Base-by-base conservation (phyloP, 2,113 vertebrate species). In the Equus quagga region DNA sequence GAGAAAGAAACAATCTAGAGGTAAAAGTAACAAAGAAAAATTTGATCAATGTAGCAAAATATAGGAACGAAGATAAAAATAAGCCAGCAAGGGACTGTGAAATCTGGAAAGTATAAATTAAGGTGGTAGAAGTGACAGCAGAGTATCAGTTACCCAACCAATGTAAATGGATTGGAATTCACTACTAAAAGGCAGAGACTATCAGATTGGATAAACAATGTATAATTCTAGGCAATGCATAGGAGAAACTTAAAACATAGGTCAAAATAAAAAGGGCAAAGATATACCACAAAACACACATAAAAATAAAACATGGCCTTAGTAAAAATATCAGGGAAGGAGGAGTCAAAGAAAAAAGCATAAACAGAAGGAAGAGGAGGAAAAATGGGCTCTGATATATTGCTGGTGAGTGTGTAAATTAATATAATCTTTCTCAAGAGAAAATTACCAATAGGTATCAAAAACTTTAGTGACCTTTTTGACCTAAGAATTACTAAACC, bases 401-500 rank as follows among this genome's bases (percentile, higher is more conserved):
- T 62, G 70, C 60, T 69, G 10, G 7, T 82, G 26, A 75, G 11
- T 56, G 49, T 87, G 56, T 62, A 85, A 72, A 33, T 85, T 31
- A 86, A 5, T 33, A 19, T 90, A 49, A 19, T 73, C 60, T 84
- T 62, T 49, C 86, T 79, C 8, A 58, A 90, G 64, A 56, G 36
- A 31, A 80, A 81, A 81, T 73, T 80, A 58, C 18, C 51, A 28
- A 36, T 56, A 41, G 69, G 49, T 73, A 67, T 72, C 54, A 65
- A 73, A 62, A 90, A 56, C 14, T 19, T 90, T 80, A 56, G 54
- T 65, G 44, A 75, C 36, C 4, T 81, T 72, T 65, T 80, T 79
- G 56, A 89, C 44, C 75, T 58, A 88, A 91, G 85, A 95, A 88
- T 91, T 76, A n/a, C 67, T 65, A 62, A 75, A 31, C n/a, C 15